Base-by-base conservation (phyloP, 2,113 vertebrate species). In the Carassius carassius region DNA sequence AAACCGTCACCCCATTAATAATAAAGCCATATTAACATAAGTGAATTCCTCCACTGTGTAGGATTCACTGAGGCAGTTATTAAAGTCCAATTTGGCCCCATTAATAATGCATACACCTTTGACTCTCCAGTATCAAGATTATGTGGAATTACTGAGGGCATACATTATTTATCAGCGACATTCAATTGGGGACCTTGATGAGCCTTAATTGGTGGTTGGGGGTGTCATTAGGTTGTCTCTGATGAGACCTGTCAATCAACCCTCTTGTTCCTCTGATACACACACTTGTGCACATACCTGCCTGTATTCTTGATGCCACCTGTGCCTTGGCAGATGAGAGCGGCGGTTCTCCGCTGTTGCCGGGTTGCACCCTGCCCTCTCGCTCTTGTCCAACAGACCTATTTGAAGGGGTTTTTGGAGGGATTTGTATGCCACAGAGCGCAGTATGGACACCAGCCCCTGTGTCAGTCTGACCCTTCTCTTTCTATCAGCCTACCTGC, bases 81-180 rank as follows among this genome's bases (percentile, higher is more conserved):
- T 95, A 95, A 95, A 95, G 93, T 94, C 93, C 93, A 95, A 95
- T 95, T 95, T 95, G 93, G 94, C 90, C 91, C 91, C 93, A 95
- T 95, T 95, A 95, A 95, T 95, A 95, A 95, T 95, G 93, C 93
- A 95, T 94, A 92, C 92, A 93, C 93, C 94, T 95, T 94, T 94
- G 94, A 94, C 94, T 95, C 94, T 94, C 93, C 94, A 93, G 95
- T 95, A 95, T 95, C 94, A 93, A 95, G 94, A 95, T 95, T 94
- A 95, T 95, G 94, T 94, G 94, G 94, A 92, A 94, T 94, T 94
- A 95, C 92, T 91, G 91, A 90, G 91, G 90, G 89, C 86, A 94
- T 95, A 91, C 93, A 95, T 95, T 94, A 95, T 95, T 95, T 94
- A 95, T 95, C 92, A 94, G 93, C 92, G 91, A 93, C 94, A 93